Evolutionary conservation across 2,888 invertebrate genomes (phyloP).

Genomic region (Cephonodes hylas): DNA sequence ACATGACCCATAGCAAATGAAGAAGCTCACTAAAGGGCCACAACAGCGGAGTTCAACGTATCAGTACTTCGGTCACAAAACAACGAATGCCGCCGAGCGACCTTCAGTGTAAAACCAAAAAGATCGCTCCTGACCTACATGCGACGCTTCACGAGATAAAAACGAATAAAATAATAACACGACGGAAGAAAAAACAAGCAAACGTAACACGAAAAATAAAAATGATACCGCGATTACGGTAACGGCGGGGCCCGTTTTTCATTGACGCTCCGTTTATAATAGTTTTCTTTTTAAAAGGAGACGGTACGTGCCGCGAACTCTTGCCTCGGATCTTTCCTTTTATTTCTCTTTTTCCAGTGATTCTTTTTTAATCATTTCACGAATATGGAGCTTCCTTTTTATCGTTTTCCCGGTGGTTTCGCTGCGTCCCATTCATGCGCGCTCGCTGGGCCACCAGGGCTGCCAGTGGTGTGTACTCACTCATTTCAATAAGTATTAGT

Average conservation of each 20-base stretch:
- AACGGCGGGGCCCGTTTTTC: conserved; percentile 71
- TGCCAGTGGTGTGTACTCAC: neutral
- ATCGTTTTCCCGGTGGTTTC: conserved; percentile 72
- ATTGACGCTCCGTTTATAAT: conserved; percentile 75
- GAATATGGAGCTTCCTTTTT: conserved; percentile 78
- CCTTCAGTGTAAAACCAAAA: conserved; percentile 74
- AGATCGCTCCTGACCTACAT: conserved; percentile 77
- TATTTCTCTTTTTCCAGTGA: conserved; percentile 52
- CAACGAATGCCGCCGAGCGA: conserved; percentile 56
- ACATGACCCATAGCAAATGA: neutral
- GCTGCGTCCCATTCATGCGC: conserved; percentile 60
- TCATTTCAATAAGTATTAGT: too few relatives aligned
- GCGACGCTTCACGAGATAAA: conserved; percentile 66
- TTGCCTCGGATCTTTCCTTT: conserved; percentile 60
- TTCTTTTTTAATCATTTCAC: conserved; percentile 80
- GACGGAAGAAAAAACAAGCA: conserved; percentile 71
- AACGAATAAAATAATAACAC: conserved; percentile 71
- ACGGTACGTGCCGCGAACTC: conserved; percentile 71
- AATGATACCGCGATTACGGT: conserved; percentile 79
- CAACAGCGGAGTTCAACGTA: conserved; percentile 10
- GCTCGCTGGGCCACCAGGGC: conserved; percentile 7
- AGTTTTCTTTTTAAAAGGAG: conserved; percentile 77
- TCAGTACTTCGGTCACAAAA: conserved; percentile 37
- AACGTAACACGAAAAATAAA: conserved; percentile 62
- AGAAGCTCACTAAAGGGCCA: neutral